A percentile compares a stretch with the other conserved stretches of the same genome.
phyloP scores from a whole-genome alignment of 2,888 invertebrate species.

The Callosobruchus maculatus region DNA sequence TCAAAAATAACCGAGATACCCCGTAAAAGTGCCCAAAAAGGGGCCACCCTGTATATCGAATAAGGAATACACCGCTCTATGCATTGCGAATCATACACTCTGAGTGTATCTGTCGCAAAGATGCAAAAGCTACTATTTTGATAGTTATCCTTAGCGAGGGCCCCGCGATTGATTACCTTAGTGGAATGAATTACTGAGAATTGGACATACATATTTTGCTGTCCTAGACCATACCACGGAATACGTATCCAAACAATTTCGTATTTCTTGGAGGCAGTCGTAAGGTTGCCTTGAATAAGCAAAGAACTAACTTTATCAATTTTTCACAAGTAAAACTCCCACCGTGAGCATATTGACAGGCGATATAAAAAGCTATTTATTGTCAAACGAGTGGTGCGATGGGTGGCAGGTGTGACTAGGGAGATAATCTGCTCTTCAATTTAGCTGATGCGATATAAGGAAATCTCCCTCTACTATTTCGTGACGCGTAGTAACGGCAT shows the following conservation, averaged over 20 bases:
- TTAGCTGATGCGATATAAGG: conserved; percentile 3
- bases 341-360: not conserved
- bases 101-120: too few relatives aligned
- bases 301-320: not conserved
- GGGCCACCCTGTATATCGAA: too few relatives aligned
- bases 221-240: too few relatives aligned
- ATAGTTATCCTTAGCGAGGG: too few relatives aligned
- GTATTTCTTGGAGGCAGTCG: not conserved
- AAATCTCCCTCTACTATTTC: not conserved
- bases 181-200: too few relatives aligned
- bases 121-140: too few relatives aligned
- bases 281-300: not conserved
- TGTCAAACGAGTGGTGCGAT: conserved; percentile 12
- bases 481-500: not conserved
- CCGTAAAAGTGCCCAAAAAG: too few relatives aligned
- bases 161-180: too few relatives aligned
- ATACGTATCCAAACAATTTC: not conserved
- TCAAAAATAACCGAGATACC: too few relatives aligned
- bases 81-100: too few relatives aligned
- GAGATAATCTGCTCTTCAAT: conserved; percentile 20
- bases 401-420: conserved; percentile 19
- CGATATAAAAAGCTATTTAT: conserved; percentile 11
- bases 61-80: too few relatives aligned
- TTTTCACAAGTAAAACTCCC: not conserved
- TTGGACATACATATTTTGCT: too few relatives aligned